A percentile compares a stretch with the other conserved stretches of the same genome.
These are phyloP conservation scores for Melanostoma mellinum DNA, from an alignment of 2,888 invertebrate genomes.

Conservation along the genomic window DNA sequence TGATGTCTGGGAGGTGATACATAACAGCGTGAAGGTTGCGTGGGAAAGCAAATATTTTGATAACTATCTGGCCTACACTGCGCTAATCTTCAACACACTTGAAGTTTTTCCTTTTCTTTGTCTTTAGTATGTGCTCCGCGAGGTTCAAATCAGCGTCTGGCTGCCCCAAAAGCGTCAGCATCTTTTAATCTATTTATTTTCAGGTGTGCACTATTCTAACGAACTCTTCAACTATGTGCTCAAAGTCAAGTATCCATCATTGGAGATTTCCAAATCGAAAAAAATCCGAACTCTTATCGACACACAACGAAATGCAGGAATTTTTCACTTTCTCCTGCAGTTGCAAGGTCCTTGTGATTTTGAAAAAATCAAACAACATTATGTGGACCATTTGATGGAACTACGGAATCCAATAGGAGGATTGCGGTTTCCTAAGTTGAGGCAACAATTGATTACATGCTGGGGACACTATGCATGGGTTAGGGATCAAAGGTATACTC, in stretches of 20 bases:
- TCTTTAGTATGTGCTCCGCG: too few species aligned
- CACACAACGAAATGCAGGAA: slow-evolving; percentile 88
- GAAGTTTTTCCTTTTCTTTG: neutral
- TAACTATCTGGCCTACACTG: too few species aligned
- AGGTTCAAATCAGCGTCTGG: too few species aligned
- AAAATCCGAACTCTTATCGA: slow-evolving; percentile 87
- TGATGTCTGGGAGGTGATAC: neutral
- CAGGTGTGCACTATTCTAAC: slow-evolving; percentile 84
- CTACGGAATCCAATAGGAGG: slow-evolving; percentile 84
- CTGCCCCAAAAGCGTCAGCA: too few species aligned
- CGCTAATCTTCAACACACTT: too few species aligned
- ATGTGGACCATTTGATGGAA: slow-evolving; percentile 83
- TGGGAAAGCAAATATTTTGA: too few species aligned
- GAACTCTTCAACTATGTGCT: slow-evolving; percentile 84
- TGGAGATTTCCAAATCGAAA: slow-evolving; percentile 85
- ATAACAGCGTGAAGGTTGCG: too few species aligned
- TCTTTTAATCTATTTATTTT: slow-evolving; percentile 60
- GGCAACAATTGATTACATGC: slow-evolving; percentile 86
- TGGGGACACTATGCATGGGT: slow-evolving; percentile 91
- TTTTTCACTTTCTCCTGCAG: slow-evolving; percentile 87
- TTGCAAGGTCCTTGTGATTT: slow-evolving; percentile 85
- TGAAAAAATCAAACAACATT: slow-evolving; percentile 83
- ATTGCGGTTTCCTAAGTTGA: slow-evolving; percentile 86
- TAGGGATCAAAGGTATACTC: slow-evolving; percentile 82
- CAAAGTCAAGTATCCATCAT: slow-evolving; percentile 84